These are phyloP conservation scores for Amblyraja radiata DNA, from an alignment of 2,797 vertebrate genomes.

Conservation along the genomic window DNA sequence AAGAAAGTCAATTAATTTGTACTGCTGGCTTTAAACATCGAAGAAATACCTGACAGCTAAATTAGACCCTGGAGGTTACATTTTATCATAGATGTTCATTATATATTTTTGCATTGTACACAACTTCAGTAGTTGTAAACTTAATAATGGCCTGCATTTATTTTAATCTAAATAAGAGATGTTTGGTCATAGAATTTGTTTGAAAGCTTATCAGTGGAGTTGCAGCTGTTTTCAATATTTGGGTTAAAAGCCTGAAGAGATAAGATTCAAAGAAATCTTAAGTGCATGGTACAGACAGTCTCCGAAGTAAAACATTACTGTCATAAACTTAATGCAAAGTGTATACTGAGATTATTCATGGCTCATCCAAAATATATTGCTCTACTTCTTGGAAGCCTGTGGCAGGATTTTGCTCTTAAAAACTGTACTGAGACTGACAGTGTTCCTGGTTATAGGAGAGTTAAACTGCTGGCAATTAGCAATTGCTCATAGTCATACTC, in stretches of 20 bases:
- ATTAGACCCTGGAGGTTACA: neutral
- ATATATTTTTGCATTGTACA: neutral
- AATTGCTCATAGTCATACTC: neutral
- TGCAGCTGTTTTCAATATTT: conserved; percentile 24
- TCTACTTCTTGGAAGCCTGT: neutral
- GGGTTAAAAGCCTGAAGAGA: neutral
- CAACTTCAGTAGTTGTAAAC: neutral
- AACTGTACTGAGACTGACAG: neutral
- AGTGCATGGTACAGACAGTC: neutral
- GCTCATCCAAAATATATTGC: neutral
- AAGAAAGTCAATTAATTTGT: too few relatives aligned
- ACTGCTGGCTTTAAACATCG: neutral
- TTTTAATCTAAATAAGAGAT: neutral
- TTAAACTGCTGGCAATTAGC: neutral
- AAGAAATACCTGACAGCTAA: neutral
- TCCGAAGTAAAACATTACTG: neutral
- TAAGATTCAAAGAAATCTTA: conserved; percentile 9
- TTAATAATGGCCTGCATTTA: neutral
- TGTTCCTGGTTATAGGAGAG: neutral
- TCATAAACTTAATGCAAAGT: neutral
- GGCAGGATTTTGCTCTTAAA: neutral
- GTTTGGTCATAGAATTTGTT: neutral
- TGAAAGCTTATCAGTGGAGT: neutral
- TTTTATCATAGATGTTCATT: neutral
- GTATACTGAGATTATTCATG: neutral